These are phyloP conservation scores for Cremastinae sp. DNA, from an alignment of 2,888 invertebrate genomes.

Conservation along the genomic window DNA sequence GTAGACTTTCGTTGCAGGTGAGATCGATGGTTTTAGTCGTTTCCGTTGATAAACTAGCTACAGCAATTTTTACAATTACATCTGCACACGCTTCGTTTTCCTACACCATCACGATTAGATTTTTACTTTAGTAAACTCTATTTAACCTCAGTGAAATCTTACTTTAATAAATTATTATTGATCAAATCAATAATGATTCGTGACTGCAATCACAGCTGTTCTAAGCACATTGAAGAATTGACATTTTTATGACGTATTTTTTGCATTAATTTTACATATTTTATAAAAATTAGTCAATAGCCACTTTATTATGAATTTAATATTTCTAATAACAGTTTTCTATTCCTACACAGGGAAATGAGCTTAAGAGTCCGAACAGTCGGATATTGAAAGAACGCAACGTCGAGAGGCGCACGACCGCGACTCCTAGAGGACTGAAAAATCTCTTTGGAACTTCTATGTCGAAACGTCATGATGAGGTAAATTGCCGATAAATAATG, in stretches of 20 bases:
- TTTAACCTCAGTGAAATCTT: no score
- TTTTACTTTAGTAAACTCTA: no score
- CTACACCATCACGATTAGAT: no score
- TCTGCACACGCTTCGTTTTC: background rate
- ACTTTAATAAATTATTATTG: no score
- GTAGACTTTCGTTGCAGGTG: constrained; percentile 87
- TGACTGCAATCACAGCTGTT: no score
- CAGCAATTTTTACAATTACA: background rate
- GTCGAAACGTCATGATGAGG: constrained; percentile 74
- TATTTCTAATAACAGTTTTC: background rate
- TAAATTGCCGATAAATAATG: constrained; percentile 53
- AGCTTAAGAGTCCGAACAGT: constrained; percentile 71
- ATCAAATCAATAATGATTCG: no score
- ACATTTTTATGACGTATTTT: no score
- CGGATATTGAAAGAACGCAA: constrained; percentile 73
- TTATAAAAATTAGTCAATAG: no score
- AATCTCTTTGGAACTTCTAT: constrained; percentile 69
- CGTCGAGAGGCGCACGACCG: constrained; percentile 70
- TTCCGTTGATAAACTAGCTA: no score
- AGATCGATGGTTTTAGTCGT: constrained; percentile 53
- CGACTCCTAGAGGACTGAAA: constrained; percentile 74
- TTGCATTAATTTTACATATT: no score
- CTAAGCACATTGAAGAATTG: no score
- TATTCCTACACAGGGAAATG: constrained; percentile 74
- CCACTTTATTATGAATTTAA: background rate